Conservation (phyloP, 92 coral and sea anemone genomes). For the Epizoanthus rinbou region DNA sequence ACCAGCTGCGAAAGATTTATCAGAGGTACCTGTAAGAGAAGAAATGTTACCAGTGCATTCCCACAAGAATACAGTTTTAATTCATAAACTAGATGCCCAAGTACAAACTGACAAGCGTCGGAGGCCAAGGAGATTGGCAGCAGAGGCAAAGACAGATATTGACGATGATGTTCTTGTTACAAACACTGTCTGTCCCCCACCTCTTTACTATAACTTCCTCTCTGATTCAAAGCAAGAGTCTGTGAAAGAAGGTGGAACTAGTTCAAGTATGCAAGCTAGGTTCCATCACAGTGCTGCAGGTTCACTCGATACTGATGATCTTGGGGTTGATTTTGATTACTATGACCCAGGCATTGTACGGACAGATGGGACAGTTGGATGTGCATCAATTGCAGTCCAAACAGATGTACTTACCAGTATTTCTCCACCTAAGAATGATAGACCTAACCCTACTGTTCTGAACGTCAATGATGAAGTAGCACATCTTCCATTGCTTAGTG, state of each 20-base stretch:
- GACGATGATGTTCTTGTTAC: conserved; percentile 69
- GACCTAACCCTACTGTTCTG: background rate
- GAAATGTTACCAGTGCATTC: background rate
- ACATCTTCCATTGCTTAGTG: conserved; percentile 82
- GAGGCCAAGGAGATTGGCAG: background rate
- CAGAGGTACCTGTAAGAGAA: background rate
- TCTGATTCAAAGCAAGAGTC: conserved; percentile 36
- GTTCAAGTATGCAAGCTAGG: background rate
- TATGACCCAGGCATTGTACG: conserved; percentile 67
- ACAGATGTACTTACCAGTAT: conserved; percentile 44
- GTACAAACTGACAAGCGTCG: conserved; percentile 25
- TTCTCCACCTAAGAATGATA: background rate
- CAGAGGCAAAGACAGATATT: conserved; percentile 14
- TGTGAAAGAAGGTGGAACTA: background rate
- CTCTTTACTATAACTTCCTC: conserved; percentile 75
- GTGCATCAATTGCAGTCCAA: conserved; percentile 74
- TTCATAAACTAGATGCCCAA: conserved; percentile 24
- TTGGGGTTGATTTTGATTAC: conserved; percentile 68
- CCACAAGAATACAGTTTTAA: background rate
- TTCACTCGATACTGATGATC: background rate
- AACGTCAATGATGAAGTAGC: background rate
- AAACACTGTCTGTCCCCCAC: conserved; percentile 93
- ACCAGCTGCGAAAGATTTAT: background rate
- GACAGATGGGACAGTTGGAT: conserved; percentile 58
- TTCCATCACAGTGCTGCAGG: background rate